A percentile compares a stretch with the other conserved stretches of the same genome.
Conservation (phyloP, 2,888 invertebrate genomes). For the Lasiommata megera region DNA sequence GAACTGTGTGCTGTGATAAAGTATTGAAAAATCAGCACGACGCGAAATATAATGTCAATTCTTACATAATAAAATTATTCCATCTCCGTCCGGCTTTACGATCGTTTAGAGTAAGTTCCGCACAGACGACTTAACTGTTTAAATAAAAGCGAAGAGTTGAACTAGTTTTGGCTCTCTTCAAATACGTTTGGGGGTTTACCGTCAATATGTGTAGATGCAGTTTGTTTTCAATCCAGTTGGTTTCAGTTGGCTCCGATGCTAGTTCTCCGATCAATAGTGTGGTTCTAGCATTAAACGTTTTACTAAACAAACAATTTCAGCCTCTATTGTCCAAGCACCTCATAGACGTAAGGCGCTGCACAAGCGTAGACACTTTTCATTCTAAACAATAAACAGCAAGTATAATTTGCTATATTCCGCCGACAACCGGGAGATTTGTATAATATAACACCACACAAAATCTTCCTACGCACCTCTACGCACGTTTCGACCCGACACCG, state of each 20-base stretch:
- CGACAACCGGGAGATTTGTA: too few species aligned
- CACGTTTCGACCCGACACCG: too few species aligned
- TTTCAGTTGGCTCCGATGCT: background rate
- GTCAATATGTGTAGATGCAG: conserved; percentile 9
- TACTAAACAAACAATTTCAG: conserved; percentile 36
- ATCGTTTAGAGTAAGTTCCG: background rate
- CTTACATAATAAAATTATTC: background rate
- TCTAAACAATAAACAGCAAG: too few species aligned
- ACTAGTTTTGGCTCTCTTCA: conserved; percentile 10
- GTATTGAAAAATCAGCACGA: background rate
- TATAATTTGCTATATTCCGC: too few species aligned
- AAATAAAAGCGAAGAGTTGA: conserved; percentile 12
- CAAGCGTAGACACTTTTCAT: background rate
- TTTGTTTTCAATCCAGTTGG: conserved; percentile 11
- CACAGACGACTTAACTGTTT: conserved; percentile 10
- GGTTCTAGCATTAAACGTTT: conserved; percentile 7
- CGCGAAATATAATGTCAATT: background rate
- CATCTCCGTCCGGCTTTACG: background rate
- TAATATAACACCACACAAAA: too few species aligned
- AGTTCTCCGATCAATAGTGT: conserved; percentile 1
- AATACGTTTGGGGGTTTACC: conserved; percentile 11
- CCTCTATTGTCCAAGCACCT: conserved; percentile 40
- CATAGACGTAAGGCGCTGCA: conserved; percentile 19
- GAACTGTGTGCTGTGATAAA: too few species aligned
- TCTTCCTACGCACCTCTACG: too few species aligned